phyloP scores from a whole-genome alignment of 1,140 invertebrate genomes.

The Lepidostoma basale region DNA sequence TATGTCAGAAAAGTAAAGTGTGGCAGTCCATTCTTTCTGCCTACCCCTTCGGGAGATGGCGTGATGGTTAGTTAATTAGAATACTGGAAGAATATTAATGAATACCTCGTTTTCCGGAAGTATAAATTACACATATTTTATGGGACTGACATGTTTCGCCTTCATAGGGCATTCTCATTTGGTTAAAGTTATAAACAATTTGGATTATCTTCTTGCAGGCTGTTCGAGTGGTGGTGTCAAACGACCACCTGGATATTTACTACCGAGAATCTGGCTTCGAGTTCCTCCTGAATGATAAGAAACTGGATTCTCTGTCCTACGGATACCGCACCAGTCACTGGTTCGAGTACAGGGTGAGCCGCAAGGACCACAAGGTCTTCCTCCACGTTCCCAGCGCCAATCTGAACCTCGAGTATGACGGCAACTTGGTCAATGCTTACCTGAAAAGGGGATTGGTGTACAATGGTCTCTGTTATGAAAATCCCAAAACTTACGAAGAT shows the following conservation, averaged over 20 bases:
- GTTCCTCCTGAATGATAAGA: slow-evolving; percentile 25
- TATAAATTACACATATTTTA: no score
- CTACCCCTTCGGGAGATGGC: no score
- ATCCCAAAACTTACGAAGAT: background rate
- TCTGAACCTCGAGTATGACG: slow-evolving; percentile 14
- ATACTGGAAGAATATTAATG: no score
- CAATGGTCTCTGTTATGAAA: background rate
- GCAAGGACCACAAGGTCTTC: slow-evolving; percentile 4
- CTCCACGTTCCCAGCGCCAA: background rate
- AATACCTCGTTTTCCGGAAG: no score
- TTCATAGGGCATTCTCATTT: no score
- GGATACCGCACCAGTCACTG: slow-evolving; percentile 27
- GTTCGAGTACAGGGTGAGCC: slow-evolving; percentile 30
- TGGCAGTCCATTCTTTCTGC: no score
- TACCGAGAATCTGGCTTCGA: slow-evolving; percentile 1
- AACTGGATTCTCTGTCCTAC: slow-evolving; percentile 8
- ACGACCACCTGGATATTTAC: slow-evolving; percentile 23
- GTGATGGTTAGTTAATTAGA: no score
- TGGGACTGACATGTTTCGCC: no score
- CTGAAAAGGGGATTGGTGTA: background rate
- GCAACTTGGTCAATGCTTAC: background rate
- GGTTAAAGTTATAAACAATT: no score
- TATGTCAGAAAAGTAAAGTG: no score
- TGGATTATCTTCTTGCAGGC: slow-evolving; percentile 28
- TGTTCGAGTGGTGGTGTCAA: slow-evolving; percentile 4